Evolutionary conservation across 1,140 invertebrate species (phyloP).

Genomic region (Brachionus angularis): DNA sequence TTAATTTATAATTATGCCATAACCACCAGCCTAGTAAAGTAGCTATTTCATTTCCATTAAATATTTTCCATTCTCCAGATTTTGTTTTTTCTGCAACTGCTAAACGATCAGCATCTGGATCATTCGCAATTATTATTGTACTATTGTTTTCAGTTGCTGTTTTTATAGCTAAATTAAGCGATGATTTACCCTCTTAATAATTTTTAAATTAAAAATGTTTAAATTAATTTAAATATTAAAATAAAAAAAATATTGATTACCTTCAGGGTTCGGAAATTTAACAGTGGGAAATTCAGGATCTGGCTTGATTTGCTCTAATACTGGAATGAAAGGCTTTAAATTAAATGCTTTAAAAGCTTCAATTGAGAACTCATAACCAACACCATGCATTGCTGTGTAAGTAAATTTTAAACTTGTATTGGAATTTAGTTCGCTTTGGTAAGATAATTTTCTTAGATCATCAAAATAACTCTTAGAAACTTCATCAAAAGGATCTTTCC

Average conservation of each 20-base stretch:
- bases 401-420: slow-evolving; percentile 67
- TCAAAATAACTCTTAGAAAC: slow-evolving; percentile 67
- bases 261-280: slow-evolving; percentile 95
- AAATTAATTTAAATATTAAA: not conserved
- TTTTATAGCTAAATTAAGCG: slow-evolving; percentile 71
- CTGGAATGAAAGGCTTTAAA: slow-evolving; percentile 72
- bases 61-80: slow-evolving; percentile 77
- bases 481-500: slow-evolving; percentile 60
- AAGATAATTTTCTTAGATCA: slow-evolving; percentile 57
- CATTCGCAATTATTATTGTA: slow-evolving; percentile 84
- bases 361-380: slow-evolving; percentile 75
- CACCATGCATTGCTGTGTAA: slow-evolving; percentile 97
- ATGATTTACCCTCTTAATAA: slow-evolving; percentile 40
- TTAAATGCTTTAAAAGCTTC: slow-evolving; percentile 71
- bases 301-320: slow-evolving; percentile 72
- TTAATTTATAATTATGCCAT: slow-evolving; percentile 57
- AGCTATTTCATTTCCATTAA: slow-evolving; percentile 92
- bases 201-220: not conserved
- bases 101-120: slow-evolving; percentile 94
- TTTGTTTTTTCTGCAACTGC: slow-evolving; percentile 73
- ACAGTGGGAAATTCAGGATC: slow-evolving; percentile 96
- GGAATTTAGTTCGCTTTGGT: slow-evolving; percentile 61
- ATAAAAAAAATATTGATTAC: too few relatives aligned
- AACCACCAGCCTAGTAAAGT: slow-evolving; percentile 92
- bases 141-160: slow-evolving; percentile 71